Percentiles rank a stretch among this genome's conserved stretches.
phyloP scores from a whole-genome alignment of 2,113 vertebrate genomes.

The Corydoras maculifer region DNA sequence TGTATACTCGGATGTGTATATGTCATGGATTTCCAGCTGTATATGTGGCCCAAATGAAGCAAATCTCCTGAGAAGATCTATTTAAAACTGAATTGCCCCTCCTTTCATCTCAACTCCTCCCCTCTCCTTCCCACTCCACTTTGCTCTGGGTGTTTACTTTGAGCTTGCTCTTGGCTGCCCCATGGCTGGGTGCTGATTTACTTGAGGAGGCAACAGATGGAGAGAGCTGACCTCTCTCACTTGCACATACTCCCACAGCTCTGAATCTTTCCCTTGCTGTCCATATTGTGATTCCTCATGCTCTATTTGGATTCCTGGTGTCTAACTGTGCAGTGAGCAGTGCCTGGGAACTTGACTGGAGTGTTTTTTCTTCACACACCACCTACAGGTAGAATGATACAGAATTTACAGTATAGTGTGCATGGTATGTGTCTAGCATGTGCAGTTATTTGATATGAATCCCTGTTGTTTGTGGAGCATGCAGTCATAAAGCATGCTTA shows the following conservation, averaged over 20 bases:
- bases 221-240: conserved; percentile 38
- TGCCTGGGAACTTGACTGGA: conserved; percentile 21
- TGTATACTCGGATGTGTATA: not conserved
- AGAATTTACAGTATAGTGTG: not conserved
- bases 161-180: conserved; percentile 37
- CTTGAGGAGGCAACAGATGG: conserved; percentile 42
- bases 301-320: conserved; percentile 20
- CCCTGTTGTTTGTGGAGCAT: not conserved
- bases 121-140: conserved; percentile 9
- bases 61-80: not conserved
- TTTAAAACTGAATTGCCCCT: conserved; percentile 4
- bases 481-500: not conserved
- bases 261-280: conserved; percentile 17
- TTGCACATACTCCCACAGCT: conserved; percentile 4
- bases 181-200: conserved; percentile 20
- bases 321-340: conserved; percentile 21
- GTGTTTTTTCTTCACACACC: conserved; percentile 11
- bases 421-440: not conserved
- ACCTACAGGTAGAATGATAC: conserved; percentile 26
- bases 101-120: conserved; percentile 13
- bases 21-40: not conserved
- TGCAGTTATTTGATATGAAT: not conserved
- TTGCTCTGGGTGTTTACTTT: conserved; percentile 33
- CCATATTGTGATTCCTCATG: conserved; percentile 8
- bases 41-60: not conserved